Conservation (phyloP, 2,888 invertebrate species). For the Drosophila kuntzei region DNA sequence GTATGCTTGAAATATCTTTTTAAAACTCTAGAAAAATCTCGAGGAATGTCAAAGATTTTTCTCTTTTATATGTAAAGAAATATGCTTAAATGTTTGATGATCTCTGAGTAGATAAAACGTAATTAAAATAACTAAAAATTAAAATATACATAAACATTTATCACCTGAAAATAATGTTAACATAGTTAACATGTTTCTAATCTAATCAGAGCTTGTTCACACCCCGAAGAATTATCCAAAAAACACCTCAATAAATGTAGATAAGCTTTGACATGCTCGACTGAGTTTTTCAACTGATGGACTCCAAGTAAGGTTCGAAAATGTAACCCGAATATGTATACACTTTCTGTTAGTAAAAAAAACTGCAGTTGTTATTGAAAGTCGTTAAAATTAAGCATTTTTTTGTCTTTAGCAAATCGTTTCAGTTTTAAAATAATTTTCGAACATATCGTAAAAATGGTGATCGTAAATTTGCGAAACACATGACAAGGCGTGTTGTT, state of each 20-base stretch:
- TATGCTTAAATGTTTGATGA: not conserved
- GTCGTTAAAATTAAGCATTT: conserved; percentile 10
- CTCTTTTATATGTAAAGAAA: not conserved
- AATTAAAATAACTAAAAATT: not conserved
- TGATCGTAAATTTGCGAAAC: conserved; percentile 58
- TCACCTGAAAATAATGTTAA: not conserved
- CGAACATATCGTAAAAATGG: conserved; percentile 58
- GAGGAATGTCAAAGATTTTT: not conserved
- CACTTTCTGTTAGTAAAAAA: not conserved
- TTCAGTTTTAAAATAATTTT: conserved; percentile 52
- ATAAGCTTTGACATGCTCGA: not conserved
- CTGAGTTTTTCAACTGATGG: not conserved
- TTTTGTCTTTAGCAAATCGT: conserved; percentile 13
- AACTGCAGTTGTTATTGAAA: not conserved
- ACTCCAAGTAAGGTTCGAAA: not conserved
- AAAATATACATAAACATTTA: not conserved
- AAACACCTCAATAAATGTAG: not conserved
- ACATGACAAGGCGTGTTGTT: conserved; percentile 45
- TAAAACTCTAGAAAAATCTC: conserved; percentile 9
- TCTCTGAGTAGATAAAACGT: not conserved
- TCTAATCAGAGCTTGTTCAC: conserved; percentile 30
- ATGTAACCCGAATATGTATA: not conserved
- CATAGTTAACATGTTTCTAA: conserved; percentile 13
- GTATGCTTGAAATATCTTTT: not conserved
- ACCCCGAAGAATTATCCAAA: not conserved